Base-by-base conservation (phyloP, 2,113 vertebrate species). In the Misgurnus mizolepis region DNA sequence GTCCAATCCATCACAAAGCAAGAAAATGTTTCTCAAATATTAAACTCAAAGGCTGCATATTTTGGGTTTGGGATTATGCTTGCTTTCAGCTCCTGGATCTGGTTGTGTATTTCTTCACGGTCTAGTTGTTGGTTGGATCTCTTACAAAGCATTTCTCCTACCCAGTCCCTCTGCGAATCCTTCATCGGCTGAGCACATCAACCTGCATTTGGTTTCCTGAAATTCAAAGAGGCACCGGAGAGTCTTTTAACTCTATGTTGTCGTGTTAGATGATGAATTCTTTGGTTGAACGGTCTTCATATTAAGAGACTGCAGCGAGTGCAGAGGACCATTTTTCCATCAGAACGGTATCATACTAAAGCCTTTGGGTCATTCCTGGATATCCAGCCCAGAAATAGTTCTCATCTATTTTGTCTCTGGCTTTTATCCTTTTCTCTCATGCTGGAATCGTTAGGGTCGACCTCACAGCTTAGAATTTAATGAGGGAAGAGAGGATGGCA, bases 401-500 rank as follows among this genome's bases (percentile, higher is more conserved):
- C 62, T 67, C 50, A 67, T 62, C 67, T 72, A 69, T 66, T 66
- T 40, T 72, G 53, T 74, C 61, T 79, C 62, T 66, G 40, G n/a
- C 69, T 82, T 77, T 78, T 58, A 70, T 82, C 76, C 43, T 71
- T 73, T 65, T 60, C 76, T 73, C 67, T 67, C 22, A 66, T 74
- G 50, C 62, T 80, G 69, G 69, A 56, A 78, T 72, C 74, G 58
- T 62, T 43, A 62, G 76, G 67, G 75, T 78, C 53, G 41, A 58
- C 75, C 43, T 64, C 79, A 58, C 61, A 73, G 70, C 70, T 66
- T 62, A 66, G 69, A 69, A 77, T 64, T 82, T 78, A 78, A 77
- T 82, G 67, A 70, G 66, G 75, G 67, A 77, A 27, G 65, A 70
- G 47, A 62, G 74, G 86, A 87, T 79, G 85, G 76, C 86, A 85